Percentiles rank a stretch among this genome's conserved stretches.
phyloP scores from a whole-genome alignment of 2,888 invertebrate genomes.

The Ischnus inquisitorius region DNA sequence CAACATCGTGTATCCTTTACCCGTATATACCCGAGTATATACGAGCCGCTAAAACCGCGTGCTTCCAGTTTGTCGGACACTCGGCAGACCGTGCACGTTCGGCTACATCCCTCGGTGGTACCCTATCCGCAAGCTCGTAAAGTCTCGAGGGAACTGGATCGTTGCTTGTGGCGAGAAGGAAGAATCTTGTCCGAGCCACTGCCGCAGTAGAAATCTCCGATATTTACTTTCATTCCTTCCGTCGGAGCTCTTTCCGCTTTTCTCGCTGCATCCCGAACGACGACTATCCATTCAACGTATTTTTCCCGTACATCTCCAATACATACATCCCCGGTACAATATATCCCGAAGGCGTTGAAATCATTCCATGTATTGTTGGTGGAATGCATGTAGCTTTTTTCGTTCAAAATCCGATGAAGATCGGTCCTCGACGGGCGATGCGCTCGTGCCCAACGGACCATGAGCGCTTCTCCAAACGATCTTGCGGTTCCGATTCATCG shows the following conservation, averaged over 20 bases:
- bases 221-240: conserved; percentile 63
- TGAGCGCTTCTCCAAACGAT: conserved; percentile 13
- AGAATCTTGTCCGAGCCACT: conserved; percentile 48
- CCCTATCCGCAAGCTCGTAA: conserved; percentile 46
- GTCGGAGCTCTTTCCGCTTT: conserved; percentile 30
- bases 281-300: conserved; percentile 47
- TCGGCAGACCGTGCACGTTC: conserved; percentile 27
- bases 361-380: conserved; percentile 66
- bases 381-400: conserved; percentile 30
- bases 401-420: conserved; percentile 39
- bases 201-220: conserved; percentile 41
- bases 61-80: conserved; percentile 49
- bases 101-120: conserved; percentile 29
- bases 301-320: conserved; percentile 34
- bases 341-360: conserved; percentile 64
- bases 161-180: conserved; percentile 34
- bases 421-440: conserved; percentile 9
- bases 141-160: conserved; percentile 39
- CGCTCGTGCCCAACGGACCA: conserved; percentile 33
- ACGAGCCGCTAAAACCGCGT: conserved; percentile 5
- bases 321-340: no score
- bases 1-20: neutral
- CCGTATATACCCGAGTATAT: neutral
- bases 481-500: neutral
- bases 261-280: conserved; percentile 41